Evolutionary conservation across 2,888 invertebrate species (phyloP).

Genomic region (Scaptomyza parva): DNA sequence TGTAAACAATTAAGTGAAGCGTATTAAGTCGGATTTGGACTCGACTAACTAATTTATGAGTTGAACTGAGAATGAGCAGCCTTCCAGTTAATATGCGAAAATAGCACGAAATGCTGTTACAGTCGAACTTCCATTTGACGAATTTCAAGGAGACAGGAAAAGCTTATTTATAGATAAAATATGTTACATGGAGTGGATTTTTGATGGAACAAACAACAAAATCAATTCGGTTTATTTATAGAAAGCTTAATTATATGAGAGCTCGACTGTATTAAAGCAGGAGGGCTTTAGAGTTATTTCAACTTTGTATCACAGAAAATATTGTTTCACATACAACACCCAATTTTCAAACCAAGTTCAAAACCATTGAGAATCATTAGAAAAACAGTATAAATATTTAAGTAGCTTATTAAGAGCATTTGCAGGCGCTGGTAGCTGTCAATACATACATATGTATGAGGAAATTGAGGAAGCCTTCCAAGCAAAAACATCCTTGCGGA

Average conservation of each 20-base stretch:
- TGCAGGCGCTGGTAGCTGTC: constrained; percentile 7
- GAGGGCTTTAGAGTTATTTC: background rate
- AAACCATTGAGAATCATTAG: constrained; percentile 61
- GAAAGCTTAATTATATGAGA: no score
- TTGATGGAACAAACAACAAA: no score
- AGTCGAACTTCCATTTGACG: no score
- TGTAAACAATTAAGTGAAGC: constrained; percentile 81
- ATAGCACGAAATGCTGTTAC: constrained; percentile 24
- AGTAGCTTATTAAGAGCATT: constrained; percentile 81
- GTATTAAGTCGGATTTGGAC: constrained; percentile 78
- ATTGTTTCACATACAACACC: background rate
- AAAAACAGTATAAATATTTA: constrained; percentile 80
- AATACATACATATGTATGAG: background rate
- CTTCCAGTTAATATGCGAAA: constrained; percentile 7
- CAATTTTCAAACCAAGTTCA: constrained; percentile 1
- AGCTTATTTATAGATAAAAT: no score
- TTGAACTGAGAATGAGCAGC: constrained; percentile 4
- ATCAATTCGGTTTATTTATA: no score
- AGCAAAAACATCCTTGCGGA: constrained; percentile 48
- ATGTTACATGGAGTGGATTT: no score
- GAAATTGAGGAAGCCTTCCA: constrained; percentile 29
- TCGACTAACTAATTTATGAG: constrained; percentile 73
- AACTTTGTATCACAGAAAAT: background rate
- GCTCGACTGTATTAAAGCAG: constrained; percentile 28
- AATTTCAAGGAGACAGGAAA: no score